A percentile compares a stretch with the other conserved stretches of the same genome.
Evolutionary conservation across 2,113 vertebrate species (phyloP).

Genomic region (Tursiops truncatus): DNA sequence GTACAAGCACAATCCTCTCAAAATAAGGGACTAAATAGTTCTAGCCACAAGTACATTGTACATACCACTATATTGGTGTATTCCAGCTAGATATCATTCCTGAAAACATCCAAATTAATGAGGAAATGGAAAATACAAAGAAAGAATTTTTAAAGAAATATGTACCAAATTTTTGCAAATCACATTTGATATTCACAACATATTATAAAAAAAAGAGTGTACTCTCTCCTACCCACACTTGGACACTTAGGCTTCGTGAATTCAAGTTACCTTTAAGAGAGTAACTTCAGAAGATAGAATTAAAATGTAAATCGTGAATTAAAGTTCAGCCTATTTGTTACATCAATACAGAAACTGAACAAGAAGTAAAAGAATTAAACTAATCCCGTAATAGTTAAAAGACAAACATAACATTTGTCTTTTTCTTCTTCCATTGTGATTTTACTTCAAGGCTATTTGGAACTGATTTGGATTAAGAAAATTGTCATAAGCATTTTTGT

Average conservation of each 20-base stretch:
- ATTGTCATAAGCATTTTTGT: background rate
- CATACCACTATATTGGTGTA: background rate
- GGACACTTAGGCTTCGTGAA: background rate
- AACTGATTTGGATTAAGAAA: background rate
- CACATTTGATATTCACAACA: background rate
- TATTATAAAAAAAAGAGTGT: background rate
- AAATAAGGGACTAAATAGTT: background rate
- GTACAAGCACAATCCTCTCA: background rate
- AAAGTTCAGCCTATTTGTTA: background rate
- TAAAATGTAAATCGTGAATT: background rate
- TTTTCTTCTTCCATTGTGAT: background rate
- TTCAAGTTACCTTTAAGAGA: background rate
- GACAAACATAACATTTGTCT: background rate
- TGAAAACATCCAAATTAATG: background rate
- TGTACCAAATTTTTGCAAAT: background rate
- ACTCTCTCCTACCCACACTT: background rate
- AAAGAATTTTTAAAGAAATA: background rate
- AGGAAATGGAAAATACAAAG: background rate
- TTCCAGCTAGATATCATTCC: background rate
- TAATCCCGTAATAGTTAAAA: background rate
- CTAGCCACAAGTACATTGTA: background rate
- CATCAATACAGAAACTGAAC: background rate
- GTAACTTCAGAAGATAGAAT: background rate
- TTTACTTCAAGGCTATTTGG: background rate
- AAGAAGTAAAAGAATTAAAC: background rate